Evolutionary conservation across 1,140 invertebrate genomes (phyloP).

Genomic region (Solen grandis): DNA sequence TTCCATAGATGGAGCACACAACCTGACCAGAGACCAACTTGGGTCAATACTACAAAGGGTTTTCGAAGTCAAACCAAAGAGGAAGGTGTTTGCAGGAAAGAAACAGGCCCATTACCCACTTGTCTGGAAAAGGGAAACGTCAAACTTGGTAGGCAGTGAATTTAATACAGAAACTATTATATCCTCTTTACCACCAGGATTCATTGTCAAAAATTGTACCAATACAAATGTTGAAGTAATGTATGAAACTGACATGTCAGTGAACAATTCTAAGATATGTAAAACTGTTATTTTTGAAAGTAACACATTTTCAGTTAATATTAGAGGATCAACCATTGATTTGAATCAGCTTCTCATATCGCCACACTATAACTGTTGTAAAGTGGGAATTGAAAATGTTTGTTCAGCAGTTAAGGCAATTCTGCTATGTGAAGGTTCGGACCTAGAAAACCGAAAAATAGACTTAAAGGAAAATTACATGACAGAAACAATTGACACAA

Average conservation of each 20-base stretch:
- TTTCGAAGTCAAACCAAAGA: slow-evolving; percentile 7
- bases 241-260: slow-evolving; percentile 4
- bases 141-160: neutral
- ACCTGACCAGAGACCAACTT: neutral
- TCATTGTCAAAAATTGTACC: slow-evolving; percentile 4
- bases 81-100: slow-evolving; percentile 8
- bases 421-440: slow-evolving; percentile 11
- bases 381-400: slow-evolving; percentile 21
- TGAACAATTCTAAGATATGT: slow-evolving; percentile 21
- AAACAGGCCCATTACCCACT: slow-evolving; percentile 29
- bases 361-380: neutral
- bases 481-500: slow-evolving; percentile 6
- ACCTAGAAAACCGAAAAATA: slow-evolving; percentile 10
- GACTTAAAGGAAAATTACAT: slow-evolving; percentile 1
- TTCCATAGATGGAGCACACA: neutral
- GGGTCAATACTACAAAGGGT: slow-evolving; percentile 12
- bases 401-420: slow-evolving; percentile 12
- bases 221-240: neutral
- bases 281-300: slow-evolving; percentile 10
- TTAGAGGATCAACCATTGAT: slow-evolving; percentile 10
- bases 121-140: neutral
- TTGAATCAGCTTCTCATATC: neutral
- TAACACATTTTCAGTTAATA: slow-evolving; percentile 17
- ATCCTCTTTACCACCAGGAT: slow-evolving; percentile 7
- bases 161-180: slow-evolving; percentile 15